These are phyloP conservation scores for Meandrina meandrites DNA, from an alignment of 92 coral and sea anemone genomes.

Conservation along the genomic window DNA sequence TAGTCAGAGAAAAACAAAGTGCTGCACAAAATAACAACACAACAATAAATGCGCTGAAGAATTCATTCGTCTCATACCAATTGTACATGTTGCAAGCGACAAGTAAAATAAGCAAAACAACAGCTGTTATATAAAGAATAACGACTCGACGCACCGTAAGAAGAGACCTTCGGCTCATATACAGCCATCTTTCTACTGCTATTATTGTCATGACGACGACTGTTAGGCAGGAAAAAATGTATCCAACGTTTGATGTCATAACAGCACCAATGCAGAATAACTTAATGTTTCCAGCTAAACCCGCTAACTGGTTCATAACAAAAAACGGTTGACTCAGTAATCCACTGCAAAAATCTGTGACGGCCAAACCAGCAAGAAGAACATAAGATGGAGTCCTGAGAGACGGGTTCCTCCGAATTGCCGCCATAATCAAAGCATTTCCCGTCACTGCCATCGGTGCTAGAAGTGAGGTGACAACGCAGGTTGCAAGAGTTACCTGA, in stretches of 20 bases:
- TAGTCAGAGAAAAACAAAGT: not conserved
- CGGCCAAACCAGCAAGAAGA: not conserved
- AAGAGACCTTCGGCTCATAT: slow-evolving; percentile 27
- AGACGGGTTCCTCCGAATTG: not conserved
- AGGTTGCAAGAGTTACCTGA: too few species aligned
- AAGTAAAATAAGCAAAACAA: not conserved
- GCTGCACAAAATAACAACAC: not conserved
- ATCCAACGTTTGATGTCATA: not conserved
- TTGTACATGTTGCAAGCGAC: not conserved
- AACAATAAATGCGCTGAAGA: not conserved
- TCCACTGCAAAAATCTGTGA: not conserved
- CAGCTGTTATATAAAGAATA: not conserved
- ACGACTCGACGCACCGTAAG: slow-evolving; percentile 12
- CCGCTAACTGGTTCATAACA: not conserved
- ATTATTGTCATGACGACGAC: not conserved
- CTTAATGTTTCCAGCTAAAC: not conserved
- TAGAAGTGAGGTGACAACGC: too few species aligned
- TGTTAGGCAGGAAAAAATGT: not conserved
- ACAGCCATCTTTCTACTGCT: slow-evolving; percentile 8
- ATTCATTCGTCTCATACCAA: not conserved
- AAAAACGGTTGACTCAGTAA: not conserved
- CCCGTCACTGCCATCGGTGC: too few species aligned
- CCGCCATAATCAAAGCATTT: too few species aligned
- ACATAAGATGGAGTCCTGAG: slow-evolving; percentile 7
- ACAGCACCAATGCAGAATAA: not conserved